A percentile compares a stretch with the other conserved stretches of the same genome.
phyloP scores from a whole-genome alignment of 2,113 vertebrate genomes.

The Micronycteris hirsuta region DNA sequence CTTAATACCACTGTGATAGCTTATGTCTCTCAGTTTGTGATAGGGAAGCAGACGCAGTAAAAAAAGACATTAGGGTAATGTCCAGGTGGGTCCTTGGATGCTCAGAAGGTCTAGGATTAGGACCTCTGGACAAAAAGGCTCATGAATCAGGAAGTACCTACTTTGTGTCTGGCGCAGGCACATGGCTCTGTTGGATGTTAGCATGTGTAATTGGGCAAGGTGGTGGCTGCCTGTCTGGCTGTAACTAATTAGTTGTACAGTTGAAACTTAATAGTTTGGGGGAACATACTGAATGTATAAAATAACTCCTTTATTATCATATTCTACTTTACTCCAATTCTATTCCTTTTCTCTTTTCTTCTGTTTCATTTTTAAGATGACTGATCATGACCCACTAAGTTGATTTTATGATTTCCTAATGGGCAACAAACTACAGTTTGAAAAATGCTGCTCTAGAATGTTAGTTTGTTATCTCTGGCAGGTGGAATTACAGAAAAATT shows the following conservation, averaged over 20 bases:
- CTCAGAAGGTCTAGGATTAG: background rate
- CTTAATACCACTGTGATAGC: background rate
- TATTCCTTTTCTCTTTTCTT: background rate
- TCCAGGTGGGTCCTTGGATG: background rate
- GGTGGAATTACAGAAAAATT: background rate
- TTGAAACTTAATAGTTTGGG: background rate
- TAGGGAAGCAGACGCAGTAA: background rate
- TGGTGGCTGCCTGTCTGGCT: background rate
- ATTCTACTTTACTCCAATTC: background rate
- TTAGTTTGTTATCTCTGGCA: background rate
- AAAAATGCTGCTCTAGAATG: slow-evolving; percentile 25
- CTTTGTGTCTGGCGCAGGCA: fast-evolving
- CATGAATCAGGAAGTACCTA: background rate
- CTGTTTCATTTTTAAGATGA: slow-evolving; percentile 24
- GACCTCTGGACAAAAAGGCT: background rate
- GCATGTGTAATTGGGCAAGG: background rate
- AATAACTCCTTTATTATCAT: background rate
- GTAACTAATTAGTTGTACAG: background rate
- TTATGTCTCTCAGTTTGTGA: background rate
- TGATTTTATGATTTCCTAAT: slow-evolving; percentile 26
- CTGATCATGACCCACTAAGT: background rate
- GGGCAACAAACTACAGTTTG: background rate
- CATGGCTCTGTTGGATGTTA: background rate
- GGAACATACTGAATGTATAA: background rate
- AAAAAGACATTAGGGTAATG: background rate